These are phyloP conservation scores for Aphyosemion australe DNA, from an alignment of 2,113 vertebrate genomes.

Conservation along the genomic window DNA sequence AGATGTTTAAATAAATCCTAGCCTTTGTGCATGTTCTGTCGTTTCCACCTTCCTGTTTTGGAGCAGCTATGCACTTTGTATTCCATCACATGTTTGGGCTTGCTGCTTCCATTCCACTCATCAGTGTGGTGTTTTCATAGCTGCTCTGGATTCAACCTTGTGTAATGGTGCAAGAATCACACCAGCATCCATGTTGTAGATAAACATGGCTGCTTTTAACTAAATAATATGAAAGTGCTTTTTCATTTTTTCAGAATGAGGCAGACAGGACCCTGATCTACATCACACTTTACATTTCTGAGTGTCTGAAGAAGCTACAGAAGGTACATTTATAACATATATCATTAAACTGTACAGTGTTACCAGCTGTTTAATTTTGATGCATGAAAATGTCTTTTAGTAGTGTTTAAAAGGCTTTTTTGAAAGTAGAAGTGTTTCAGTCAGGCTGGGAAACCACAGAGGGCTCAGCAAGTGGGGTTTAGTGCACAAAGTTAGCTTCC, in stretches of 20 bases:
- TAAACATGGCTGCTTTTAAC: background rate
- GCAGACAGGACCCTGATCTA: constrained; percentile 98
- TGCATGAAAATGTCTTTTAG: background rate
- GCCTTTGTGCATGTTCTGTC: background rate
- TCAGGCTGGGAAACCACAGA: background rate
- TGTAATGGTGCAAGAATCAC: background rate
- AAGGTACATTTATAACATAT: constrained; percentile 82
- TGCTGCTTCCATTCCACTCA: constrained; percentile 27
- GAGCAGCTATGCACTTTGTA: constrained; percentile 17
- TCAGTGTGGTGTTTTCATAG: constrained; percentile 13
- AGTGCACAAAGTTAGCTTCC: background rate
- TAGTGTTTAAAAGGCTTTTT: background rate
- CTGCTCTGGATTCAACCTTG: constrained; percentile 8
- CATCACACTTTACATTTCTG: constrained; percentile 96
- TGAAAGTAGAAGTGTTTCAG: background rate
- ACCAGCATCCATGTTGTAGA: background rate
- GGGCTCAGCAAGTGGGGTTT: background rate
- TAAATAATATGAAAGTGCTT: background rate
- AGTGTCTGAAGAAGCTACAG: constrained; percentile 97
- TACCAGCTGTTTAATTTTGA: no score
- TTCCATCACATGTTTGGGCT: constrained; percentile 60
- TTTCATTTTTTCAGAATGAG: constrained; percentile 85
- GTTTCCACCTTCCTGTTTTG: background rate
- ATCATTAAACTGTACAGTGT: background rate
- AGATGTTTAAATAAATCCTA: background rate